Evolutionary conservation across 2,113 vertebrate genomes (phyloP).

Genomic region (Aegithalos caudatus): DNA sequence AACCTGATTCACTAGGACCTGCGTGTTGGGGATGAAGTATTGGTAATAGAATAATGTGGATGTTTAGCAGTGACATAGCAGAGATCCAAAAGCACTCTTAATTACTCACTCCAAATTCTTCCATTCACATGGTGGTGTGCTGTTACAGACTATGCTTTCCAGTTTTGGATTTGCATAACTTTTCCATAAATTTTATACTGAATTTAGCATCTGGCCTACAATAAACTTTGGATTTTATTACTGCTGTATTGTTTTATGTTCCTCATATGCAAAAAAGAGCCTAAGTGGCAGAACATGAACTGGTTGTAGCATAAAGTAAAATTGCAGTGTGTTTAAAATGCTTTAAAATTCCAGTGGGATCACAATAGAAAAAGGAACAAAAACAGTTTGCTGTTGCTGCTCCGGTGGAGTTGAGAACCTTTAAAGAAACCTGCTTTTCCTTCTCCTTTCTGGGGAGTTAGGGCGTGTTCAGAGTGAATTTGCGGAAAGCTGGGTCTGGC

Average conservation of each 20-base stretch:
- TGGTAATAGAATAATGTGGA: no score
- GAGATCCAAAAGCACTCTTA: not conserved
- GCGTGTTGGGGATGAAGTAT: not conserved
- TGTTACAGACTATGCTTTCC: not conserved
- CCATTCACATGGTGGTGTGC: fast-evolving
- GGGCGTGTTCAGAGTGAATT: fast-evolving
- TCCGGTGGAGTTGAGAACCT: not conserved
- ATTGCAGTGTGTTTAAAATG: not conserved
- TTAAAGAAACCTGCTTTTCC: not conserved
- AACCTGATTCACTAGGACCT: not conserved
- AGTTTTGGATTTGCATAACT: not conserved
- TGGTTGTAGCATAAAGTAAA: not conserved
- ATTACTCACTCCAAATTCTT: not conserved
- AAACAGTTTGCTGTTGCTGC: not conserved
- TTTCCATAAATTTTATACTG: not conserved
- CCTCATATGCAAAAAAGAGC: not conserved
- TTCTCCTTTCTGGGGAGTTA: not conserved
- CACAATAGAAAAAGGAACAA: not conserved
- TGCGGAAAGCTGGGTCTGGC: fast-evolving
- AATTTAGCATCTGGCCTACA: not conserved
- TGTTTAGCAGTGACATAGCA: fast-evolving
- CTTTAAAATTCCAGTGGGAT: not conserved
- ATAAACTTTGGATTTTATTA: not conserved
- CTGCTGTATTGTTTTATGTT: not conserved
- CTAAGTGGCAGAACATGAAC: not conserved